Percentiles rank a stretch among this genome's conserved stretches.
These are phyloP conservation scores for Haliclona indistincta DNA, from an alignment of 37 sponge, comb jelly and placozoan genomes.

Conservation along the genomic window DNA sequence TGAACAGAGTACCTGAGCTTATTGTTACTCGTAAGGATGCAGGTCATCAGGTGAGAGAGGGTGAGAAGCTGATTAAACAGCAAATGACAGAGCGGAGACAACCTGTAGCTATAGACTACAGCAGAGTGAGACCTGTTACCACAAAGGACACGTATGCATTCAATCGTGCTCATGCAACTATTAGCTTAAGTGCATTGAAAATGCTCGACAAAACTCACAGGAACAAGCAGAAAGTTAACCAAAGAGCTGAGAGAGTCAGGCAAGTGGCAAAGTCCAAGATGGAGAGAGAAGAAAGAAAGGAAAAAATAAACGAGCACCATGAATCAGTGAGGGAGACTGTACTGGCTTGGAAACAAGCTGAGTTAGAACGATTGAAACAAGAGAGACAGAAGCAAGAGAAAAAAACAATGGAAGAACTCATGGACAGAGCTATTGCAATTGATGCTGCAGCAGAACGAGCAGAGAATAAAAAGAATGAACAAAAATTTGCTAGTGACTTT, in stretches of 20 bases:
- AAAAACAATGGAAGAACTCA: not conserved
- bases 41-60: slow-evolving; percentile 31
- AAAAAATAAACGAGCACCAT: slow-evolving; percentile 36
- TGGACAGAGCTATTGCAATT: not conserved
- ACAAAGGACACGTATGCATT: slow-evolving; percentile 54
- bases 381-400: not conserved
- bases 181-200: slow-evolving; percentile 44
- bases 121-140: not conserved
- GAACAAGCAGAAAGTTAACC: slow-evolving; percentile 12
- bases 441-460: not conserved
- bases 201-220: slow-evolving; percentile 31
- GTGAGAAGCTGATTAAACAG: slow-evolving; percentile 37
- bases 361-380: slow-evolving; percentile 7
- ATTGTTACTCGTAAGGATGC: slow-evolving; percentile 12
- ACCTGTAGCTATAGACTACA: slow-evolving; percentile 9
- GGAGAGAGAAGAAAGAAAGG: slow-evolving; percentile 17
- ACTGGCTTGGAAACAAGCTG: slow-evolving; percentile 35
- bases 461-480: slow-evolving; percentile 5
- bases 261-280: slow-evolving; percentile 25
- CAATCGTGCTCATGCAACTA: slow-evolving; percentile 27
- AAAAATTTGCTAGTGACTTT: slow-evolving; percentile 50
- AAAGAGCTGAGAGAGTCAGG: slow-evolving; percentile 1
- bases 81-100: not conserved
- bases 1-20: not conserved
- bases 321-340: slow-evolving; percentile 20